Evolutionary conservation across 2,888 invertebrate species (phyloP).

Genomic region (Cyclophora punctaria): DNA sequence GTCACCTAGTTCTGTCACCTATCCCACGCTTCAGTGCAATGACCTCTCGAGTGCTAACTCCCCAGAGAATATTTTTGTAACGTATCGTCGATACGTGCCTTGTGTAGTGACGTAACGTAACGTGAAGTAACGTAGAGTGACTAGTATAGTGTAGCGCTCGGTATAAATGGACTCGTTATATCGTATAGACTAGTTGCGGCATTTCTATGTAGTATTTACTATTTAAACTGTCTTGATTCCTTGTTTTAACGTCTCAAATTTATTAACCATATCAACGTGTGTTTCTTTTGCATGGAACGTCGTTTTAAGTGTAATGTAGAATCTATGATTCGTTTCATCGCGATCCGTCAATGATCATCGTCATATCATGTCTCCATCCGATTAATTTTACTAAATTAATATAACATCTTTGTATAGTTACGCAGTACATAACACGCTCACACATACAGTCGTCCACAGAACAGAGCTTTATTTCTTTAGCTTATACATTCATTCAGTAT

Average conservation of each 20-base stretch:
- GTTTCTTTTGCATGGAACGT: conserved; percentile 21
- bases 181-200: conserved; percentile 56
- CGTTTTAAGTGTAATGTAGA: conserved; percentile 8
- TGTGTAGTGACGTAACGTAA: conserved; percentile 37
- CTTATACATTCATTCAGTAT: conserved; percentile 33
- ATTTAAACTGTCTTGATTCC: conserved; percentile 25
- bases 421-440: conserved; percentile 14
- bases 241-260: conserved; percentile 47
- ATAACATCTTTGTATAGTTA: conserved; percentile 8
- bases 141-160: conserved; percentile 25
- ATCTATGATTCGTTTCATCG: conserved; percentile 18
- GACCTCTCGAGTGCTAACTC: too few relatives aligned
- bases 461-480: conserved; percentile 42
- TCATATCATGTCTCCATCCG: conserved; percentile 70
- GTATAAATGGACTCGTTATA: conserved; percentile 25
- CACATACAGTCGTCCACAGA: conserved; percentile 37
- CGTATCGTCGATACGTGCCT: conserved; percentile 69
- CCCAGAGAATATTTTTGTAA: conserved; percentile 56
- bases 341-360: conserved; percentile 28
- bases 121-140: conserved; percentile 22
- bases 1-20: too few relatives aligned
- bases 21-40: too few relatives aligned
- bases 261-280: conserved; percentile 52
- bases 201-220: conserved; percentile 47
- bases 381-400: conserved; percentile 16